phyloP scores from a whole-genome alignment of 37 sponge, comb jelly and placozoan genomes.

The Oscarella lobularis region DNA sequence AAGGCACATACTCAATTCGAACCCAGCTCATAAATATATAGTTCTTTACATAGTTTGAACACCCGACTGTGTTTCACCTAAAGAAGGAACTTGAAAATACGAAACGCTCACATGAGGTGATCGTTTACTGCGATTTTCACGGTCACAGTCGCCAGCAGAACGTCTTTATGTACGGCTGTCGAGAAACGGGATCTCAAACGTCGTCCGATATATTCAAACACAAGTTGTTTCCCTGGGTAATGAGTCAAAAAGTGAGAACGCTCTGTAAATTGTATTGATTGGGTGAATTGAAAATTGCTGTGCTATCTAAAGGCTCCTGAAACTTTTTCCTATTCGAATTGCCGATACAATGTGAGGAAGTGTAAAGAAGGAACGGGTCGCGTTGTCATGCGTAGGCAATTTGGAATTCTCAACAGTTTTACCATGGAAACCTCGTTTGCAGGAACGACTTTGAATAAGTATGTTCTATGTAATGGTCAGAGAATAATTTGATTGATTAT shows the following conservation, averaged over 20 bases:
- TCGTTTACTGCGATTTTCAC: slow-evolving; percentile 92
- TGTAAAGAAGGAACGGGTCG: slow-evolving; percentile 74
- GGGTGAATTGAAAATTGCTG: too few relatives aligned
- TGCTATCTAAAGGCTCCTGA: background rate
- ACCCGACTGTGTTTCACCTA: too few relatives aligned
- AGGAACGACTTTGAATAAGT: background rate
- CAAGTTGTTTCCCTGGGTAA: background rate
- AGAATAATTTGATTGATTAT: background rate
- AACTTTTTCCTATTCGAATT: background rate
- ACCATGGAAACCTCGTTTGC: slow-evolving; percentile 67
- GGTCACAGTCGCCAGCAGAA: slow-evolving; percentile 94
- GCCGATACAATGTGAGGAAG: background rate
- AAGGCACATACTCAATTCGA: too few relatives aligned
- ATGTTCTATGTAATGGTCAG: background rate
- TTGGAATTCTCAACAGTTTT: slow-evolving; percentile 85
- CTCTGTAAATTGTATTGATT: too few relatives aligned
- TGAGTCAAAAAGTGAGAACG: background rate
- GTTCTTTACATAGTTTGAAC: too few relatives aligned
- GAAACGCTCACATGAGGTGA: too few relatives aligned
- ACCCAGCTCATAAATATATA: too few relatives aligned
- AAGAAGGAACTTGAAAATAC: too few relatives aligned
- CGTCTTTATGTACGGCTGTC: slow-evolving; percentile 96
- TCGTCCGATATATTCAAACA: background rate
- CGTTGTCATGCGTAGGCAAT: slow-evolving; percentile 85
- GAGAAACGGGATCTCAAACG: slow-evolving; percentile 7